These are phyloP conservation scores for Baryphthengus martii DNA, from an alignment of 2,113 vertebrate genomes.

Conservation along the genomic window DNA sequence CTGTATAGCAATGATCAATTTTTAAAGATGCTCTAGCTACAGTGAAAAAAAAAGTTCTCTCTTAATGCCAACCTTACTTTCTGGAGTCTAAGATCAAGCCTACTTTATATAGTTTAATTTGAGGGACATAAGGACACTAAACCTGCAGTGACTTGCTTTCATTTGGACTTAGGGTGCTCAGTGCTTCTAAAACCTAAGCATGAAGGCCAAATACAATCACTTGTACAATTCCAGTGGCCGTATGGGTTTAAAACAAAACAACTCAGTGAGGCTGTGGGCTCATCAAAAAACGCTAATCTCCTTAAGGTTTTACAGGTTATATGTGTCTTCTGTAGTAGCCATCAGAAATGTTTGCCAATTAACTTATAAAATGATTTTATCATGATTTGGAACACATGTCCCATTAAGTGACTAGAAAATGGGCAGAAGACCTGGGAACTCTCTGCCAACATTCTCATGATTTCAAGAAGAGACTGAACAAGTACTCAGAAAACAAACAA, in stretches of 20 bases:
- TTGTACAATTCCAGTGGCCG: neutral
- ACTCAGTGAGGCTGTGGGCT: neutral
- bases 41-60: neutral
- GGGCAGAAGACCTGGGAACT: neutral
- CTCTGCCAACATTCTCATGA: neutral
- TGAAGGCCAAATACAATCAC: neutral
- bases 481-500: neutral
- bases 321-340: neutral
- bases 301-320: neutral
- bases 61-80: neutral
- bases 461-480: neutral
- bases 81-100: neutral
- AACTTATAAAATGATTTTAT: neutral
- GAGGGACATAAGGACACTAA: neutral
- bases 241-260: neutral
- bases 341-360: neutral
- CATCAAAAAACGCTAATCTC: neutral
- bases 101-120: neutral
- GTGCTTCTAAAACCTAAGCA: neutral
- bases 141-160: neutral
- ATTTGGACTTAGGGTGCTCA: neutral
- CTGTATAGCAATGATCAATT: neutral
- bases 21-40: neutral
- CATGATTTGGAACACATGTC: neutral
- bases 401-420: neutral